Evolutionary conservation across 2,888 invertebrate species (phyloP).

Genomic region (Acrobasis consociella): DNA sequence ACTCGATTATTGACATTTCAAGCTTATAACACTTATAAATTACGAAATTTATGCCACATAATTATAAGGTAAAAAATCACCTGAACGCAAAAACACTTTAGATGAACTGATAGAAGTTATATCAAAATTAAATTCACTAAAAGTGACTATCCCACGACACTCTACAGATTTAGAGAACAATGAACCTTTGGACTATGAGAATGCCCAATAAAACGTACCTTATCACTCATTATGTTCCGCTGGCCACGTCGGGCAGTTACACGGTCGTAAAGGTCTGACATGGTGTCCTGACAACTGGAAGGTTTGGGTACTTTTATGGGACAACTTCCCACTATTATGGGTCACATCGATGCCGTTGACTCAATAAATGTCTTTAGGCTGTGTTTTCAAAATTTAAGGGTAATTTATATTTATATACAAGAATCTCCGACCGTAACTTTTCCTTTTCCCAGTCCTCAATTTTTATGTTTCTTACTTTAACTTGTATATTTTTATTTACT

Average conservation of each 20-base stretch:
- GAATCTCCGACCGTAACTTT: too few species aligned
- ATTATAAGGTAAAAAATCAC: constrained; percentile 19
- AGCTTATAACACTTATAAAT: not conserved
- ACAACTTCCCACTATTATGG: constrained; percentile 22
- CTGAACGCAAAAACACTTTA: constrained; percentile 21
- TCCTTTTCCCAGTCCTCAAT: too few species aligned
- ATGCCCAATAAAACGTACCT: constrained; percentile 37
- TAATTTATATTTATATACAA: not conserved
- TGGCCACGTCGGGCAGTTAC: constrained; percentile 26
- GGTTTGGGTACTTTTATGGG: constrained; percentile 17
- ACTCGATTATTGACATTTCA: constrained; percentile 18
- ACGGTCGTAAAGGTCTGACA: constrained; percentile 23
- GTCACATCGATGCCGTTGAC: constrained; percentile 11
- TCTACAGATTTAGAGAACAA: constrained; percentile 34
- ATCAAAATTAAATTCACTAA: constrained; percentile 22
- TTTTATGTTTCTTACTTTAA: too few species aligned
- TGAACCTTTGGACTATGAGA: constrained; percentile 40
- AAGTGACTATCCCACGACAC: constrained; percentile 39
- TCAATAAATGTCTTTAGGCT: constrained; percentile 2
- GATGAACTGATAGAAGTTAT: constrained; percentile 22
- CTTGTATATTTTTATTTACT: too few species aligned
- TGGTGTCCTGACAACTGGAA: constrained; percentile 18
- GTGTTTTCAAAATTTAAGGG: not conserved
- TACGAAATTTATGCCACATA: constrained; percentile 19
- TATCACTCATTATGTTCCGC: constrained; percentile 35